Base-by-base conservation (phyloP, 1,140 invertebrate genomes). In the Tribolium madens region DNA sequence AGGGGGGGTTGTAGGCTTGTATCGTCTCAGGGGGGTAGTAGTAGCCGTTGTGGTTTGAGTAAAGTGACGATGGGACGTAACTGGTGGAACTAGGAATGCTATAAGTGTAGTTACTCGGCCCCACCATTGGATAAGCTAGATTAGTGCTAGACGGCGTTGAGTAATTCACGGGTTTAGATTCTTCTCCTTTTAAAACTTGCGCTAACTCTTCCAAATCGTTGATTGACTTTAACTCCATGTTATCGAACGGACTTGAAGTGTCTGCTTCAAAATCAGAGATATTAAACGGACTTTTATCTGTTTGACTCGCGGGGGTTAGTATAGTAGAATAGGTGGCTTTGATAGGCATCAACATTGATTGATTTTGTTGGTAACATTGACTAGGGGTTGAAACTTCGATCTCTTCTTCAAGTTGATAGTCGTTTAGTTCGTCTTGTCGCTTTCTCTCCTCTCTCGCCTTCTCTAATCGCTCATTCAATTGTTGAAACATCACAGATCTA, bases 171-270 rank as follows among this genome's bases (percentile, higher is more conserved):
- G 52, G 52, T 48, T 48, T 18, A 31, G 69, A n/a, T 71, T 18
- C 21, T 73, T 82, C 80, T 50, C 79, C 86, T 77, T 90, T 87
- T 48, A 91, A 80, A 18, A 93, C 90, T 85, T 94, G 91, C 3
- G 94, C 94, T 50, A 97, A 87, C 84, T 95, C 91, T 85, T 96
- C 94, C 87, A 96, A 91, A 85, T 96, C 95, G 86, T 97, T 96
- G 47, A 97, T 94, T 36, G 94, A 95, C 86, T 96, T 96, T 21
- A 97, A 84, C 88, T 95, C 95, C 86, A 96, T 91, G 87, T 95
- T 95, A 87, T 97, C 95, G 87, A 96, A 97, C 0, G 95, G 95
- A 84, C 94, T 96, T 12, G 94, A 95, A 57, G 93, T 95, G 84
- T 96, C 94, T 84, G 93, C 91, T 86, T 96, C 95, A 88, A 97